Percentiles rank a stretch among this genome's conserved stretches.
Conservation (phyloP, 2,888 invertebrate species). For the Dynastes maya region DNA sequence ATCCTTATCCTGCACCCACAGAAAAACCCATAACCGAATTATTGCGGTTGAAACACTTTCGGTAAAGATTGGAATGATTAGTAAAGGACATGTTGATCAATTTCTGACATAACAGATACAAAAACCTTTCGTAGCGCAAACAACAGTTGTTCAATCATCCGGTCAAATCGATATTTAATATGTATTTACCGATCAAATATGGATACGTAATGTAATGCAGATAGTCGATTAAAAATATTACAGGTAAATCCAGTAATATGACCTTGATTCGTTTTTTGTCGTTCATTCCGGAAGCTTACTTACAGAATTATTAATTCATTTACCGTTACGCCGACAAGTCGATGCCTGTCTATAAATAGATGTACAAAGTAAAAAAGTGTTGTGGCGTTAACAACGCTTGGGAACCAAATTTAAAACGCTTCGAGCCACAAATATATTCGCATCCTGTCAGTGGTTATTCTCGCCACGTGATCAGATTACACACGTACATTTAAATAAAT, state of each 20-base stretch:
- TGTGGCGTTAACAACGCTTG: not conserved
- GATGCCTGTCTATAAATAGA: slow-evolving; percentile 12
- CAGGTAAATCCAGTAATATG: slow-evolving; percentile 32
- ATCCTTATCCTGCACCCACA: not conserved
- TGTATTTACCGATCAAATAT: not conserved
- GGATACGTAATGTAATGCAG: not conserved
- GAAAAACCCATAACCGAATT: not conserved
- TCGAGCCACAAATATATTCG: not conserved
- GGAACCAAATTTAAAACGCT: not conserved
- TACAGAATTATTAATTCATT: slow-evolving; percentile 26
- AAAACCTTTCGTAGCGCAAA: not conserved
- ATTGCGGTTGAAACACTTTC: not conserved
- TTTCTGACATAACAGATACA: not conserved
- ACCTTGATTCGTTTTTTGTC: slow-evolving; percentile 27
- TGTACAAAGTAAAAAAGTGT: not conserved
- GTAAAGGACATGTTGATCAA: not conserved
- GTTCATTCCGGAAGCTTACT: slow-evolving; percentile 29
- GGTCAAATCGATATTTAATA: slow-evolving; percentile 1
- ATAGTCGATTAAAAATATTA: not conserved
- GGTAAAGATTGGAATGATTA: not conserved
- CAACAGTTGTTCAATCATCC: slow-evolving; percentile 8
- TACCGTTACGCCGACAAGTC: slow-evolving; percentile 16
- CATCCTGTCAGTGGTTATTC: not conserved
- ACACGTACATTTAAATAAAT: not conserved
- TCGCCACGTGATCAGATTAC: not conserved